phyloP scores from a whole-genome alignment of 2,113 vertebrate species.

The Jacana jacana region DNA sequence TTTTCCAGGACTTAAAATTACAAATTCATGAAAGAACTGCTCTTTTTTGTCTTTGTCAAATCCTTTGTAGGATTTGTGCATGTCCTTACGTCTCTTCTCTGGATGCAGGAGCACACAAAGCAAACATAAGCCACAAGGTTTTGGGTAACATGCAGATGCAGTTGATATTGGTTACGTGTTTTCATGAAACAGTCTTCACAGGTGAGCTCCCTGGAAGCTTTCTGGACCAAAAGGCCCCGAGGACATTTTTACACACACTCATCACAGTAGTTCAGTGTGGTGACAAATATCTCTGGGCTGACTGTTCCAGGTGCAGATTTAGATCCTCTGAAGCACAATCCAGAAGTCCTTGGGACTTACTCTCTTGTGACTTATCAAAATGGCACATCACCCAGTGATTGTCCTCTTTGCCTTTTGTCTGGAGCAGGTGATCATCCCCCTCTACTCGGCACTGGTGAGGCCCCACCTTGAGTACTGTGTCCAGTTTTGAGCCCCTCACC shows the following conservation, averaged over 20 bases:
- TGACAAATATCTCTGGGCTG: neutral
- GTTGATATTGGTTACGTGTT: neutral
- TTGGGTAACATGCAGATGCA: neutral
- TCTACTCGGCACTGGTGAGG: too few relatives aligned
- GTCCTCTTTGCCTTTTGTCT: neutral
- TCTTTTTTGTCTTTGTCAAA: neutral
- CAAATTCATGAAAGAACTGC: neutral
- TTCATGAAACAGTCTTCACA: neutral
- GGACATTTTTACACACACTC: neutral
- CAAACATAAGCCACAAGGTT: neutral
- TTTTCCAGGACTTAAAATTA: neutral
- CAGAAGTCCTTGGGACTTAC: neutral
- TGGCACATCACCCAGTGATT: neutral
- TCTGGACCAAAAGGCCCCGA: fast-evolving
- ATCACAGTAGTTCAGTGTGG: neutral
- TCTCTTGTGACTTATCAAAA: neutral
- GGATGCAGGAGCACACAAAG: neutral
- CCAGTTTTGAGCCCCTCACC: too few relatives aligned
- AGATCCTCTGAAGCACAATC: neutral
- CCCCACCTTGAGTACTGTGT: too few relatives aligned
- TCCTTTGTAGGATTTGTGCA: neutral
- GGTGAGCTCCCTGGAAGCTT: neutral
- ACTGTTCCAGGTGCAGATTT: fast-evolving
- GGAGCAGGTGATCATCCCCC: neutral
- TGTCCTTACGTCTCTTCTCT: neutral